These are phyloP conservation scores for Charanyca ferruginea DNA, from an alignment of 2,888 invertebrate species.

Conservation along the genomic window DNA sequence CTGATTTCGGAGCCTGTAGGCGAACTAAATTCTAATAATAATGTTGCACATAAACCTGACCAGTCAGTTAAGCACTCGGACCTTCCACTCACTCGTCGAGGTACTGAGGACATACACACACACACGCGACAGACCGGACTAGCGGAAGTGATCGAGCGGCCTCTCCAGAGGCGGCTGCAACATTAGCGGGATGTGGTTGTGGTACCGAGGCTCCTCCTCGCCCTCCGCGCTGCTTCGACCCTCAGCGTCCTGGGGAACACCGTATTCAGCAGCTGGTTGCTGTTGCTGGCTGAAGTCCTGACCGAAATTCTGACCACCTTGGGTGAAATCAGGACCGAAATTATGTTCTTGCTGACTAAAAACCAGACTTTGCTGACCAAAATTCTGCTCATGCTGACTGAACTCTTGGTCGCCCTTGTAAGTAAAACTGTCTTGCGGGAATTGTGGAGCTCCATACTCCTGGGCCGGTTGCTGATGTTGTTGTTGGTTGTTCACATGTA, in stretches of 20 bases:
- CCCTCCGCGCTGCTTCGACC: slow-evolving; percentile 80
- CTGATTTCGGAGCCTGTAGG: not conserved
- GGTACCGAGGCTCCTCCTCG: slow-evolving; percentile 74
- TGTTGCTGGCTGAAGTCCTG: slow-evolving; percentile 68
- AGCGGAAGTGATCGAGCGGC: slow-evolving; percentile 86
- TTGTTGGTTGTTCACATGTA: slow-evolving; percentile 73
- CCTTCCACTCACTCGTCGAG: slow-evolving; percentile 35
- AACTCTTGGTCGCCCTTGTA: slow-evolving; percentile 62
- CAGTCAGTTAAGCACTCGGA: slow-evolving; percentile 21
- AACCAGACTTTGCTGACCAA: slow-evolving; percentile 61
- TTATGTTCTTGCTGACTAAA: slow-evolving; percentile 64
- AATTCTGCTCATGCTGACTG: slow-evolving; percentile 66
- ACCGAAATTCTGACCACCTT: slow-evolving; percentile 66
- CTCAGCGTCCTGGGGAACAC: slow-evolving; percentile 82
- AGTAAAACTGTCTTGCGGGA: slow-evolving; percentile 55
- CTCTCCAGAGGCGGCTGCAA: slow-evolving; percentile 86
- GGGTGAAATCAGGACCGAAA: slow-evolving; percentile 62
- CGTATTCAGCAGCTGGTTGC: slow-evolving; percentile 78
- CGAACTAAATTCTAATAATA: not conserved
- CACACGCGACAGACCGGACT: slow-evolving; percentile 55
- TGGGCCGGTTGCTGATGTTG: slow-evolving; percentile 73
- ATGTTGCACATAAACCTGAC: not conserved
- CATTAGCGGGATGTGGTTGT: slow-evolving; percentile 86
- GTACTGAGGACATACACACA: no score
- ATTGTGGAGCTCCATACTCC: slow-evolving; percentile 69